Evolutionary conservation across 2,797 vertebrate genomes (phyloP).

Genomic region (Cyprinodon diabolis): DNA sequence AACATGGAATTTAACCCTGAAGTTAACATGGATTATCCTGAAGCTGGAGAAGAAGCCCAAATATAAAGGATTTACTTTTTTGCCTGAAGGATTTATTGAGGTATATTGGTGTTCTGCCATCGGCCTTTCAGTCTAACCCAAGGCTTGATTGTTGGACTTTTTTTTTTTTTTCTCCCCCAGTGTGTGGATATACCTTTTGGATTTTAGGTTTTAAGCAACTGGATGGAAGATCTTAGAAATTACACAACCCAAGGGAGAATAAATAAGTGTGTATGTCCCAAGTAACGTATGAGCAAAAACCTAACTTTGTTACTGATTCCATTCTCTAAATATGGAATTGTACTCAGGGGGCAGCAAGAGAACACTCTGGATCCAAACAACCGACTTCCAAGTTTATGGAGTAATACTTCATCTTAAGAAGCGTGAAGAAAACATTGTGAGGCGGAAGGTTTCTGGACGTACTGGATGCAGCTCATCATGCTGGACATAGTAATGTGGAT

Average conservation of each 20-base stretch:
- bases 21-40: constrained; percentile 66
- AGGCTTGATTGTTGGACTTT: constrained; percentile 70
- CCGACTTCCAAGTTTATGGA: constrained; percentile 55
- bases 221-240: constrained; percentile 53
- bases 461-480: constrained; percentile 24
- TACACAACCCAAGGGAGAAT: constrained; percentile 35
- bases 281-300: constrained; percentile 41
- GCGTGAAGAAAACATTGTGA: constrained; percentile 55
- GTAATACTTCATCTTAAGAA: constrained; percentile 73
- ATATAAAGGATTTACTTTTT: constrained; percentile 70
- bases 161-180: constrained; percentile 49
- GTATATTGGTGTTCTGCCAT: constrained; percentile 32
- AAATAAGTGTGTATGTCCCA: constrained; percentile 21
- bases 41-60: constrained; percentile 75
- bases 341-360: constrained; percentile 58
- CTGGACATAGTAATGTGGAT: constrained; percentile 74
- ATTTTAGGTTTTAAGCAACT: constrained; percentile 65
- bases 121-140: constrained; percentile 15
- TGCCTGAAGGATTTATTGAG: constrained; percentile 49
- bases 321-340: constrained; percentile 46
- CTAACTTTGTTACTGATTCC: constrained; percentile 13
- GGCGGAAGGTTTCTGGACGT: constrained; percentile 73
- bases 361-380: constrained; percentile 57
- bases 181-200: constrained; percentile 75
- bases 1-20: constrained; percentile 74